These are phyloP conservation scores for Kobus ellipsiprymnus DNA, from an alignment of 2,113 vertebrate species.

Conservation along the genomic window DNA sequence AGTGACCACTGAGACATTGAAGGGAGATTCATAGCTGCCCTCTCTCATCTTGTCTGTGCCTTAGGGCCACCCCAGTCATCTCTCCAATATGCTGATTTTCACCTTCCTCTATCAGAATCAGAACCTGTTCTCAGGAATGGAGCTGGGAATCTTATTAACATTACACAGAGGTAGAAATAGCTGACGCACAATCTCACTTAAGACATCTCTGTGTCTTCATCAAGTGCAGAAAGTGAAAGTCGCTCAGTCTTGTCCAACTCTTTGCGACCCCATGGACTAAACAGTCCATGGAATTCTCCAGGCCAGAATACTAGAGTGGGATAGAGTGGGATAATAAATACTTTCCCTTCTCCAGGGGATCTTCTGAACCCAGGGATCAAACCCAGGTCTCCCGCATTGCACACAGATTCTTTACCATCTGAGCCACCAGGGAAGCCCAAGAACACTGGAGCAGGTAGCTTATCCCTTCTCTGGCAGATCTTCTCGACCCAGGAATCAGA, in stretches of 20 bases:
- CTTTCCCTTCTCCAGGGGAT: background rate
- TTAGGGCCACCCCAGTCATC: background rate
- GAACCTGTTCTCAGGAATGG: background rate
- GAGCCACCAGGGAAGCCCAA: background rate
- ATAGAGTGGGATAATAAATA: too few relatives aligned
- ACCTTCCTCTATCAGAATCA: constrained; percentile 1
- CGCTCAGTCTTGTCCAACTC: background rate
- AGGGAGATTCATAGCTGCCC: background rate
- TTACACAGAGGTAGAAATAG: background rate
- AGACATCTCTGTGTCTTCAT: background rate
- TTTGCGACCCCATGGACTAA: background rate
- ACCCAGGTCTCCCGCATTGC: background rate
- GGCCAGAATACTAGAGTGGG: background rate
- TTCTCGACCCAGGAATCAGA: background rate
- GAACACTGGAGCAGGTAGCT: background rate
- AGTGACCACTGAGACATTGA: background rate
- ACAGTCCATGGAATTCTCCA: background rate
- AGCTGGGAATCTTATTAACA: background rate
- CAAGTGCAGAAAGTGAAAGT: background rate
- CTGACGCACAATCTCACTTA: background rate
- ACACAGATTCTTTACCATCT: background rate
- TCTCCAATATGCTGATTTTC: background rate
- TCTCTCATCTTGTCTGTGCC: background rate
- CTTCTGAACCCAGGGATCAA: background rate
- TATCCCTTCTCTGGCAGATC: background rate